Conservation (phyloP, 2,113 vertebrate genomes). For the Lophochroa leadbeateri region DNA sequence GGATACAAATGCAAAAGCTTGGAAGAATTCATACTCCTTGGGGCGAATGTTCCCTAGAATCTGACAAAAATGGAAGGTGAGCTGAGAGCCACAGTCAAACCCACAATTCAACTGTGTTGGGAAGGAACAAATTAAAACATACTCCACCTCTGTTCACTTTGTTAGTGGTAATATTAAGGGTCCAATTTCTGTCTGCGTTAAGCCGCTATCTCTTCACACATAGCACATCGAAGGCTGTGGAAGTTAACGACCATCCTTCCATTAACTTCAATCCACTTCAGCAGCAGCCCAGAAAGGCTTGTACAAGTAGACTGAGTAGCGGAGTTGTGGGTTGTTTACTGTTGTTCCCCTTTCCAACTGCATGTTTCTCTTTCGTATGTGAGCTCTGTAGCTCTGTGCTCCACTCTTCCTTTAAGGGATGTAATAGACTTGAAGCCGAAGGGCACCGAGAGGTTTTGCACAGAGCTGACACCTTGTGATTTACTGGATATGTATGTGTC, state of each 20-base stretch:
- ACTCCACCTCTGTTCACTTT: background rate
- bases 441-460: background rate
- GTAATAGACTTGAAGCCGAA: background rate
- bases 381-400: fast-evolving
- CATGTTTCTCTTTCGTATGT: background rate
- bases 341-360: background rate
- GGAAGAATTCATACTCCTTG: background rate
- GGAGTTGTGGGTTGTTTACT: background rate
- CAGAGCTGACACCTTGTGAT: background rate
- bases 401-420: background rate
- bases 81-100: background rate
- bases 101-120: background rate
- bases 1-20: background rate
- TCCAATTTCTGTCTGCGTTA: background rate
- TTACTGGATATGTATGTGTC: background rate
- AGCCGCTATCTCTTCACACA: background rate
- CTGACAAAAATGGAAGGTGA: background rate
- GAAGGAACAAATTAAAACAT: background rate
- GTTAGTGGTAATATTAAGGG: background rate
- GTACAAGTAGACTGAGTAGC: background rate
- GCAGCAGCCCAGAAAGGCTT: background rate
- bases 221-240: background rate
- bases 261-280: background rate
- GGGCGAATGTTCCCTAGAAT: background rate
- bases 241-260: background rate